These are phyloP conservation scores for Harmothoe impar DNA, from an alignment of 2,888 invertebrate species.

Conservation along the genomic window DNA sequence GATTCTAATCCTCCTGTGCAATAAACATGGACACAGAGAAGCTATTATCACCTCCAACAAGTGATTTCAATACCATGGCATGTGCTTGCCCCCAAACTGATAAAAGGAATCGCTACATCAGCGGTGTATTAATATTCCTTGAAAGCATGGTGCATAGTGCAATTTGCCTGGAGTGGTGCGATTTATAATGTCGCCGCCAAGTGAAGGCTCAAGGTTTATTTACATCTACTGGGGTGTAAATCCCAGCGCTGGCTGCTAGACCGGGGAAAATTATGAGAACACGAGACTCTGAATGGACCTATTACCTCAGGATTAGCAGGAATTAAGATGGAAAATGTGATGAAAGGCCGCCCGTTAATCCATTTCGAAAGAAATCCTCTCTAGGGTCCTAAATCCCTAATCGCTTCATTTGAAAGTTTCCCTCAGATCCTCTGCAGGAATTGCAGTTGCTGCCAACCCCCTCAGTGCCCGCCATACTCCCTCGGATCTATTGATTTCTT, in stretches of 20 bases:
- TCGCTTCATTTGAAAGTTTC: constrained; percentile 1
- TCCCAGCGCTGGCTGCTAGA: background rate
- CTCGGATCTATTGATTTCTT: constrained; percentile 12
- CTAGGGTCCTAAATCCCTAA: background rate
- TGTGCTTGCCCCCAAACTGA: no score
- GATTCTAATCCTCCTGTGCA: background rate
- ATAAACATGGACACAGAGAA: background rate
- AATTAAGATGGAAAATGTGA: constrained; percentile 37
- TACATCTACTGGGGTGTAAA: background rate
- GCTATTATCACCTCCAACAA: background rate
- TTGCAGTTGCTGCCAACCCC: background rate
- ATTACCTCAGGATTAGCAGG: constrained; percentile 39
- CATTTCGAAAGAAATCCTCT: background rate
- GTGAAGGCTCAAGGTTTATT: constrained; percentile 3
- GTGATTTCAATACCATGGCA: background rate
- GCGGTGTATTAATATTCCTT: no score
- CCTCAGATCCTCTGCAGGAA: background rate
- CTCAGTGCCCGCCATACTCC: no score
- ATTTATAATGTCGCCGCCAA: background rate
- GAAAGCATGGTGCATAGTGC: background rate
- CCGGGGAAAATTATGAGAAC: background rate
- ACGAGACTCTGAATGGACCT: background rate
- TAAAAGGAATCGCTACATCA: no score
- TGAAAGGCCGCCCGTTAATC: constrained; percentile 30
- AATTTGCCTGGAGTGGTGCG: background rate